Evolutionary conservation across 2,113 vertebrate genomes (phyloP).

Genomic region (Synchiropus splendidus): DNA sequence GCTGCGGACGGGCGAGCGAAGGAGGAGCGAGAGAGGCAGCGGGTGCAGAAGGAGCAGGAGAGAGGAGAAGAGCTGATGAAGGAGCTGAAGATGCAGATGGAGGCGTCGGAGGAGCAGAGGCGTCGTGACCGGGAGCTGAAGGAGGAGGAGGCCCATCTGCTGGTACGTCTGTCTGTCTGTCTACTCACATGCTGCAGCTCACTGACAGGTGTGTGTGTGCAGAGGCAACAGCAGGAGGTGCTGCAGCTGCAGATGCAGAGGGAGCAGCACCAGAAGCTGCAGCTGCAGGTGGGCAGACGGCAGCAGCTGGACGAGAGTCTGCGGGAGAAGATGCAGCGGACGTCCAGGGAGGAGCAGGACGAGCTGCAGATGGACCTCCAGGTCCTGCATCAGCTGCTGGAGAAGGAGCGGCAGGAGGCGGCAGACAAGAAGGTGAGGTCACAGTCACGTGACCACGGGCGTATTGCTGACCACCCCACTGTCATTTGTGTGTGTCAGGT

Average conservation of each 20-base stretch:
- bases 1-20: constrained; percentile 71
- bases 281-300: constrained; percentile 48
- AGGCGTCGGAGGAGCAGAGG: constrained; percentile 33
- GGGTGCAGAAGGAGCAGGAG: constrained; percentile 20
- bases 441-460: no score
- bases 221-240: constrained; percentile 66
- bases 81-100: constrained; percentile 52
- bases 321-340: constrained; percentile 62
- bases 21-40: constrained; percentile 45
- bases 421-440: constrained; percentile 69
- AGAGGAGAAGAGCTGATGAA: constrained; percentile 30
- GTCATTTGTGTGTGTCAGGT: constrained; percentile 42
- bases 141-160: constrained; percentile 66
- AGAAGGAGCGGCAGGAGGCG: constrained; percentile 45
- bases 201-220: background rate
- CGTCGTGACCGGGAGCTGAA: constrained; percentile 44
- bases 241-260: constrained; percentile 61
- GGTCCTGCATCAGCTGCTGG: constrained; percentile 60
- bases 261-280: constrained; percentile 44
- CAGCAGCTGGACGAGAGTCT: constrained; percentile 54
- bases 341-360: constrained; percentile 60
- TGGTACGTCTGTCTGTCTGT: constrained; percentile 56
- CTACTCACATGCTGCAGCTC: background rate
- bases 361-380: constrained; percentile 71
- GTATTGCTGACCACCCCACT: background rate